phyloP scores from a whole-genome alignment of 2,113 vertebrate genomes.

The Anseranas semipalmata region DNA sequence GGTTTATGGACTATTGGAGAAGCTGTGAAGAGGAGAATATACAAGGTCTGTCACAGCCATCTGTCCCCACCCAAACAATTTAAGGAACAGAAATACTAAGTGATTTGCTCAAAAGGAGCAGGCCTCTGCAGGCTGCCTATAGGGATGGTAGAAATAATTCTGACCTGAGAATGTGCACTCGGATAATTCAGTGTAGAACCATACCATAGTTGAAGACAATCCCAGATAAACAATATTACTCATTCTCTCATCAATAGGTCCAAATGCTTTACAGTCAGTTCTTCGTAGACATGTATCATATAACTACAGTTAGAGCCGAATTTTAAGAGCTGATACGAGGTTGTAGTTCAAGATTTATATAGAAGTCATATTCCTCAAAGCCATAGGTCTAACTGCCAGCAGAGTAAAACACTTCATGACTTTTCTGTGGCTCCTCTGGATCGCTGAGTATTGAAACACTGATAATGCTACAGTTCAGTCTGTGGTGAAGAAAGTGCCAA shows the following conservation, averaged over 20 bases:
- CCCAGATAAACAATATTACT: neutral
- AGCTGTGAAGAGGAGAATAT: slow-evolving; percentile 58
- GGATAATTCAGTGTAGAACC: neutral
- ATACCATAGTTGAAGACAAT: neutral
- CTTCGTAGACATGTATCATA: neutral
- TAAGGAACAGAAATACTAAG: slow-evolving; percentile 20
- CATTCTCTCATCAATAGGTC: neutral
- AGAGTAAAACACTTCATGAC: neutral
- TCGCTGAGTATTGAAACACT: neutral
- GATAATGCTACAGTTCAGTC: neutral
- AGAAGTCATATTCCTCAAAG: neutral
- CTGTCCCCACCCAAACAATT: slow-evolving; percentile 56
- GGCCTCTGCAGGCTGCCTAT: neutral
- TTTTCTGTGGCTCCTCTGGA: neutral
- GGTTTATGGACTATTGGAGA: slow-evolving; percentile 61
- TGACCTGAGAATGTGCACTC: neutral
- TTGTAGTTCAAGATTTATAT: neutral
- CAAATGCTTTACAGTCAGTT: neutral
- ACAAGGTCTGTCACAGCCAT: slow-evolving; percentile 63
- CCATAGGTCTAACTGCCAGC: neutral
- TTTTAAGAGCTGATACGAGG: neutral
- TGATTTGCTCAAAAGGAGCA: slow-evolving; percentile 19
- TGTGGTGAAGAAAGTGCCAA: neutral
- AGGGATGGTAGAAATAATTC: neutral
- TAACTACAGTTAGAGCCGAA: neutral